Evolutionary conservation across 1,140 invertebrate species (phyloP).

Genomic region (Sogatella furcifera): DNA sequence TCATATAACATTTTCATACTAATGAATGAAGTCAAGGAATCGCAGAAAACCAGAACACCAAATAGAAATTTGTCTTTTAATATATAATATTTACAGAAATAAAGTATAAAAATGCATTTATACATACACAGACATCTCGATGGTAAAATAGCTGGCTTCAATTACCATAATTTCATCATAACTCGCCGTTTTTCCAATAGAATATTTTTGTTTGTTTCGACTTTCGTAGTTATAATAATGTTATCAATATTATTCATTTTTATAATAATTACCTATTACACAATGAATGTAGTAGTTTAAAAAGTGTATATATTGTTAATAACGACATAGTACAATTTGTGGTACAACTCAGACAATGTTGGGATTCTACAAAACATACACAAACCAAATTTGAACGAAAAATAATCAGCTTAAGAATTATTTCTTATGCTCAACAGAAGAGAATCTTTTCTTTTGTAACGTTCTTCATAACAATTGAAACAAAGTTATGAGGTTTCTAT

Average conservation of each 20-base stretch:
- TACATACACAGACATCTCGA: neutral
- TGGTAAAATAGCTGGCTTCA: neutral
- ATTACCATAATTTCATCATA: neutral
- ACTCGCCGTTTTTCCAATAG: neutral
- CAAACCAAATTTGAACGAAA: too few relatives aligned
- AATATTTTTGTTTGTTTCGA: neutral
- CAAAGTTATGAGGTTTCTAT: too few relatives aligned
- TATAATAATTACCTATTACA: neutral
- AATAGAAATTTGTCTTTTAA: conserved; percentile 1
- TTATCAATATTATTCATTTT: neutral
- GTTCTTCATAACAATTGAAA: too few relatives aligned
- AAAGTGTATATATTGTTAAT: neutral
- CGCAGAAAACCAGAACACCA: neutral
- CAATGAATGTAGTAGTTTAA: neutral
- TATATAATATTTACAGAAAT: conserved; percentile 1
- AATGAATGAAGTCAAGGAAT: neutral
- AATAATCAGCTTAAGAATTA: too few relatives aligned
- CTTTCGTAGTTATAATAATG: neutral
- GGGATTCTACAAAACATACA: too few relatives aligned
- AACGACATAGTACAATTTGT: too few relatives aligned
- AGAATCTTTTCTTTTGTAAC: too few relatives aligned
- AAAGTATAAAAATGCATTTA: conserved; percentile 3
- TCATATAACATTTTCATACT: too few relatives aligned
- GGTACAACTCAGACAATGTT: too few relatives aligned
- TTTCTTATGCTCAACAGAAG: too few relatives aligned